Conservation (phyloP, 2,888 invertebrate species). For the Apoderus coryli region DNA sequence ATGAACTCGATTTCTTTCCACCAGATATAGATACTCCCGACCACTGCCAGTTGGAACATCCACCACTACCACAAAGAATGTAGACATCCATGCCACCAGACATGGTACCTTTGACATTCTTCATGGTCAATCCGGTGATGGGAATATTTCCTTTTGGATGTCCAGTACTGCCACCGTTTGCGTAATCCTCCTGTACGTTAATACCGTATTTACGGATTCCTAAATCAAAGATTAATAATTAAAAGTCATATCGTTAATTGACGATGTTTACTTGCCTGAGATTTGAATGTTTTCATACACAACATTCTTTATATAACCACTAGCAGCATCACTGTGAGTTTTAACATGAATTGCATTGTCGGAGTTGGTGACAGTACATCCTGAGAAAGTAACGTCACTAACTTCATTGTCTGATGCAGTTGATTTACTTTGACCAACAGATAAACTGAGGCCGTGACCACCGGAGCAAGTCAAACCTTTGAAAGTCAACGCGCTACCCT, state of each 20-base stretch:
- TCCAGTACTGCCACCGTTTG: slow-evolving; percentile 14
- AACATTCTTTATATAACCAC: slow-evolving; percentile 13
- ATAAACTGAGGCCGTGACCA: slow-evolving; percentile 17
- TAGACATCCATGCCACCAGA: slow-evolving; percentile 12
- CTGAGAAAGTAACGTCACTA: slow-evolving; percentile 13
- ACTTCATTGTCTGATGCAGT: slow-evolving; percentile 12
- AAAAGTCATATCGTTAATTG: too few relatives aligned
- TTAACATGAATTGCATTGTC: slow-evolving; percentile 17
- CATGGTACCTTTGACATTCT: slow-evolving; percentile 11
- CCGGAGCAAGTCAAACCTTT: slow-evolving; percentile 13
- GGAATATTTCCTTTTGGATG: slow-evolving; percentile 15
- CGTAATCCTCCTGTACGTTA: slow-evolving; percentile 18
- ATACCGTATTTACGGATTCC: slow-evolving; percentile 17
- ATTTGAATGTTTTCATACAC: slow-evolving; percentile 16
- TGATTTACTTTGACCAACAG: slow-evolving; percentile 13
- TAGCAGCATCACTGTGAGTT: slow-evolving; percentile 16
- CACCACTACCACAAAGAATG: slow-evolving; percentile 15
- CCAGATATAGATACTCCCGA: slow-evolving; percentile 13
- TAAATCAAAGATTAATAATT: slow-evolving; percentile 8
- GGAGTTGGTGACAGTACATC: slow-evolving; percentile 14
- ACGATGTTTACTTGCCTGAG: slow-evolving; percentile 13
- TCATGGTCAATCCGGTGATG: slow-evolving; percentile 13
- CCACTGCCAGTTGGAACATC: slow-evolving; percentile 17
- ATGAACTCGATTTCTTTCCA: slow-evolving; percentile 9
- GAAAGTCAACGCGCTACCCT: slow-evolving; percentile 13